Percentiles rank a stretch among this genome's conserved stretches.
Evolutionary conservation across 2,113 vertebrate genomes (phyloP).

Genomic region (Steatornis caripensis): DNA sequence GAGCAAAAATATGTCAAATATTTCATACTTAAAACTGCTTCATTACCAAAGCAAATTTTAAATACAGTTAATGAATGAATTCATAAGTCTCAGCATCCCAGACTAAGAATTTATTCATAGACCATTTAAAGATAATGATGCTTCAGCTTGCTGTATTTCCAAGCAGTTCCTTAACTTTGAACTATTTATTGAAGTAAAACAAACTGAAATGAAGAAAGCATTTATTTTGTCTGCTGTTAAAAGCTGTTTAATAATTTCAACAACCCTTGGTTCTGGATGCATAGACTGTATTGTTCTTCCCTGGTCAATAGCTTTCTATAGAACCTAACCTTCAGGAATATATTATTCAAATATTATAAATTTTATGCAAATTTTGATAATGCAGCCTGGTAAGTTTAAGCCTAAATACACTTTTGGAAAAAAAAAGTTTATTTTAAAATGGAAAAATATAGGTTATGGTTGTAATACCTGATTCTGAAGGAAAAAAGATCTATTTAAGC

Average conservation of each 20-base stretch:
- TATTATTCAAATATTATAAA: neutral
- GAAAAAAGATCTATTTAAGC: neutral
- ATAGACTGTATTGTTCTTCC: neutral
- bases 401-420: neutral
- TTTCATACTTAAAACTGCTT: neutral
- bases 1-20: neutral
- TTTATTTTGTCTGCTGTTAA: neutral
- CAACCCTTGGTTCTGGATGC: neutral
- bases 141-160: neutral
- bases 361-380: neutral
- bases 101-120: neutral
- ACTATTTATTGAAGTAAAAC: neutral
- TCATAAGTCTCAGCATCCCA: neutral
- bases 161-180: neutral
- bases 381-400: neutral
- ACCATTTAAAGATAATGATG: neutral
- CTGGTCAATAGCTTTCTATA: neutral
- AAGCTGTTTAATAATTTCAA: neutral
- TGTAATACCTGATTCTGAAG: neutral
- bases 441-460: neutral
- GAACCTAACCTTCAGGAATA: neutral
- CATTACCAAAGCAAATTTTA: slow-evolving; percentile 6
- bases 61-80: slow-evolving; percentile 11
- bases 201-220: neutral
- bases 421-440: neutral